Evolutionary conservation across 2,888 invertebrate genomes (phyloP).

Genomic region (Drosophila kuntzei): DNA sequence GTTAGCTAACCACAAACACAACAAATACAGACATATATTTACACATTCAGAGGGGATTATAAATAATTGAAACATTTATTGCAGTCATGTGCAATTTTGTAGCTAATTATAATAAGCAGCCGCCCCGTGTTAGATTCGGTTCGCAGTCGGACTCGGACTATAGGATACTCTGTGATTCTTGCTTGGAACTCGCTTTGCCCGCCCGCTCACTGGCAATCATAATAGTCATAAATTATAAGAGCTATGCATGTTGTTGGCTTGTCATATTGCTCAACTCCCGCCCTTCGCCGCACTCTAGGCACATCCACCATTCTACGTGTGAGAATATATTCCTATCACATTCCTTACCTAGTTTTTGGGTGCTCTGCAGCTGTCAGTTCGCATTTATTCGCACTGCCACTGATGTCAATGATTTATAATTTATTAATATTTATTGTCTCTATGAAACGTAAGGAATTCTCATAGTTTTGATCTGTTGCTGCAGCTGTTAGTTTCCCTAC

Average conservation of each 20-base stretch:
- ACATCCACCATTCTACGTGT: not conserved
- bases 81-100: conserved; percentile 77
- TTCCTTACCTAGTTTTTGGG: conserved; percentile 44
- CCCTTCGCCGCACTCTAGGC: not conserved
- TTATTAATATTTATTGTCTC: conserved; percentile 46
- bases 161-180: conserved; percentile 9
- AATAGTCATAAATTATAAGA: conserved; percentile 73
- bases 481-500: conserved; percentile 39
- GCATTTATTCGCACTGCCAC: conserved; percentile 29
- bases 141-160: conserved; percentile 1
- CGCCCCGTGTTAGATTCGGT: conserved; percentile 27
- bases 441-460: conserved; percentile 33
- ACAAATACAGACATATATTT: conserved; percentile 7
- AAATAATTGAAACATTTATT: conserved; percentile 79
- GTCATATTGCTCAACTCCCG: conserved; percentile 17
- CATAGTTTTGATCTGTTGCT: conserved; percentile 25
- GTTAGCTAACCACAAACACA: conserved; percentile 39
- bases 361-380: conserved; percentile 51
- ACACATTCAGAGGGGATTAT: conserved; percentile 49
- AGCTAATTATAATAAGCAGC: conserved; percentile 75
- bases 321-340: conserved; percentile 16
- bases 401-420: conserved; percentile 45
- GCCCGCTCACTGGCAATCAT: conserved; percentile 43
- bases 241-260: conserved; percentile 36
- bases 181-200: conserved; percentile 10